Percentiles rank a stretch among this genome's conserved stretches.
These are phyloP conservation scores for Tretioscincus oriximinensis DNA, from an alignment of 2,113 vertebrate species.

Conservation along the genomic window DNA sequence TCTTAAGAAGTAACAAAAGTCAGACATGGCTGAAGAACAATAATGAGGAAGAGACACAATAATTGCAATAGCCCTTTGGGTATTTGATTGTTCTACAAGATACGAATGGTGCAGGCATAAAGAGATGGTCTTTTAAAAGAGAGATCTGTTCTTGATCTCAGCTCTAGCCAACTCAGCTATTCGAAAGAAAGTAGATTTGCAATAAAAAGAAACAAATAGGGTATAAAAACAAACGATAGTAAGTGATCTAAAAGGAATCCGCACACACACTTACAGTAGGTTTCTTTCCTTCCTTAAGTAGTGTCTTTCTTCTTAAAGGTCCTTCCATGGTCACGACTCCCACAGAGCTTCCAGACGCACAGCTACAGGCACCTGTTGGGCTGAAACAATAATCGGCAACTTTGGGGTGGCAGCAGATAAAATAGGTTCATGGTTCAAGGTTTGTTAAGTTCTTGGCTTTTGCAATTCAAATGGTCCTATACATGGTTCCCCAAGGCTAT, in stretches of 20 bases:
- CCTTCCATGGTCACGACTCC: conserved; percentile 87
- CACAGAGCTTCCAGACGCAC: conserved; percentile 72
- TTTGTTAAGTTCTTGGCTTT: neutral
- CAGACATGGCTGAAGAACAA: too few relatives aligned
- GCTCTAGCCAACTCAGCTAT: too few relatives aligned
- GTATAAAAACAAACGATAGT: conserved; percentile 29
- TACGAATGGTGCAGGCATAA: too few relatives aligned
- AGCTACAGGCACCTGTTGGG: conserved; percentile 79
- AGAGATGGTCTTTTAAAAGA: too few relatives aligned
- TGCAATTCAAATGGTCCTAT: neutral
- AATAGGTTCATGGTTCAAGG: neutral
- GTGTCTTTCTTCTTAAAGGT: conserved; percentile 86
- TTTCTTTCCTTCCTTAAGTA: conserved; percentile 93
- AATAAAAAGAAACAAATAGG: too few relatives aligned
- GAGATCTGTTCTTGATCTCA: too few relatives aligned
- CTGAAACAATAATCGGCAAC: conserved; percentile 61
- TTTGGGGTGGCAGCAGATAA: neutral
- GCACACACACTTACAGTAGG: conserved; percentile 80
- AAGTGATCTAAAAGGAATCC: neutral
- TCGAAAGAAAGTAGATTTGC: too few relatives aligned
- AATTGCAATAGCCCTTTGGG: neutral
- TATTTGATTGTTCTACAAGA: neutral
- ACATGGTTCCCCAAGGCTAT: neutral
- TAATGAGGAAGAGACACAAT: too few relatives aligned
- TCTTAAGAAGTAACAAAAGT: too few relatives aligned